These are phyloP conservation scores for Lymantria dispar DNA, from an alignment of 2,888 invertebrate genomes.

Conservation along the genomic window DNA sequence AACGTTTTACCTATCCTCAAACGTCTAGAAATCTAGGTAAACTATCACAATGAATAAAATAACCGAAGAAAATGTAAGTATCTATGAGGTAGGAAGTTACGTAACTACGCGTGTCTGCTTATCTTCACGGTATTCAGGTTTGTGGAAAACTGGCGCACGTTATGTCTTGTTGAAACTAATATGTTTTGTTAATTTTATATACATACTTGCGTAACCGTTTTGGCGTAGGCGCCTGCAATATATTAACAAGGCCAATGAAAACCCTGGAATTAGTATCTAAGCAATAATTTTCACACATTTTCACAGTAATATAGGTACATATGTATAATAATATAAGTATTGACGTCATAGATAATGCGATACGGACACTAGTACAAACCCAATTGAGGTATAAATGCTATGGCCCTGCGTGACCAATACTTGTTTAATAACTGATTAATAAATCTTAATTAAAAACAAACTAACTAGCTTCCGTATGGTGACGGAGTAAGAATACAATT, in stretches of 20 bases:
- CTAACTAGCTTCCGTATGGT: too few relatives aligned
- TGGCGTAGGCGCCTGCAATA: constrained; percentile 26
- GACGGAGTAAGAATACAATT: too few relatives aligned
- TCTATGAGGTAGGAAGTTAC: constrained; percentile 34
- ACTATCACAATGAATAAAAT: constrained; percentile 26
- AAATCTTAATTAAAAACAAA: too few relatives aligned
- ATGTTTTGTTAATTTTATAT: constrained; percentile 49
- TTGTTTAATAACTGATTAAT: too few relatives aligned
- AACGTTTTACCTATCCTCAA: constrained; percentile 12
- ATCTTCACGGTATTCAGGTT: constrained; percentile 38
- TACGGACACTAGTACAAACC: too few relatives aligned
- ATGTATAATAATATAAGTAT: too few relatives aligned
- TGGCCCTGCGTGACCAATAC: too few relatives aligned
- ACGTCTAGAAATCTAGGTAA: constrained; percentile 21
- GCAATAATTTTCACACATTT: not conserved
- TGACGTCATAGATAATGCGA: too few relatives aligned
- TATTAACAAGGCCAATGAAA: constrained; percentile 11
- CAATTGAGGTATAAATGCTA: too few relatives aligned
- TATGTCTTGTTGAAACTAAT: constrained; percentile 52
- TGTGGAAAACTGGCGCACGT: constrained; percentile 33
- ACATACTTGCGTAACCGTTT: constrained; percentile 21
- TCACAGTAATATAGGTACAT: too few relatives aligned
- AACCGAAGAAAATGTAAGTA: constrained; percentile 30
- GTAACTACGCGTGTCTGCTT: constrained; percentile 43
- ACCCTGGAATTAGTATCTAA: not conserved